Evolutionary conservation across 1,140 invertebrate species (phyloP).

Genomic region (silkworm (Bombyx mori)): DNA sequence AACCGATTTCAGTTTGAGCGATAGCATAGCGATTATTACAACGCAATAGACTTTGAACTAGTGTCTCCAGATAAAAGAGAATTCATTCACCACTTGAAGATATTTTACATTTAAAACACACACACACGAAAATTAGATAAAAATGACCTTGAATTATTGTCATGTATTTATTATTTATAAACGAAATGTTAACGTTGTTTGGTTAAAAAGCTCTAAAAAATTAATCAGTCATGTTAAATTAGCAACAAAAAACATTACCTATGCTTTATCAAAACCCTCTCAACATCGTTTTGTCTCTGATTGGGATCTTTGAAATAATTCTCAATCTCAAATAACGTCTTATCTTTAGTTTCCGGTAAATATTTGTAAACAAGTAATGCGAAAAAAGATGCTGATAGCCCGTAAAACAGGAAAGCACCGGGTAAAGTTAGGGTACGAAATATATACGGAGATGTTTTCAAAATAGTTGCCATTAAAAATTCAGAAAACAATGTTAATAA

Average conservation of each 20-base stretch:
- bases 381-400: slow-evolving; percentile 16
- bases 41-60: no score
- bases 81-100: no score
- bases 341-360: slow-evolving; percentile 31
- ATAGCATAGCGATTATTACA: no score
- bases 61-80: no score
- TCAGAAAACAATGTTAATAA: slow-evolving; percentile 19
- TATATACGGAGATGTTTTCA: slow-evolving; percentile 21
- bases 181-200: no score
- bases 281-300: background rate
- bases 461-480: slow-evolving; percentile 13
- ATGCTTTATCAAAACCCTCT: background rate
- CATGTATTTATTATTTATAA: no score
- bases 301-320: slow-evolving; percentile 15
- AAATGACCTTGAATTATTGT: no score
- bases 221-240: background rate
- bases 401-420: slow-evolving; percentile 25
- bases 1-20: no score
- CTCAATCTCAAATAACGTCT: slow-evolving; percentile 23
- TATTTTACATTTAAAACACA: no score
- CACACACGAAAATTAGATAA: no score
- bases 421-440: slow-evolving; percentile 19
- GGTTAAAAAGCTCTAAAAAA: no score
- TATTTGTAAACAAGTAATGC: slow-evolving; percentile 19
- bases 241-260: background rate